A percentile compares a stretch with the other conserved stretches of the same genome.
Conservation (phyloP, 2,797 vertebrate species). For the Rhinichthys osculus region DNA sequence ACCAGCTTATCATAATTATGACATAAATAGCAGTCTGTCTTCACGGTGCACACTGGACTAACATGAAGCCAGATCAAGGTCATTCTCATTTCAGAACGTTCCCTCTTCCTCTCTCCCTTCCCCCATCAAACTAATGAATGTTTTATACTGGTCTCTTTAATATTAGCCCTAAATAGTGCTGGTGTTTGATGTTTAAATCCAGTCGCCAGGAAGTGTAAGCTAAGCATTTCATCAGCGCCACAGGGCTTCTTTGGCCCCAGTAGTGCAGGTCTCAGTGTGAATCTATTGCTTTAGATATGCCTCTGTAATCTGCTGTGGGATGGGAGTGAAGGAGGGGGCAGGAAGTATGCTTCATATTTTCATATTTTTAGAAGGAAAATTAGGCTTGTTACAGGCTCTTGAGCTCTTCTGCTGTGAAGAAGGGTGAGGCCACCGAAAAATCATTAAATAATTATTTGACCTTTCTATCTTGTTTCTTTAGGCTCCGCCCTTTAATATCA, state of each 20-base stretch:
- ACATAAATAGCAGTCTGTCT: conserved; percentile 33
- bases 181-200: conserved; percentile 66
- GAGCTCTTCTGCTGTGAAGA: conserved; percentile 18
- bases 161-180: conserved; percentile 60
- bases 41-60: conserved; percentile 26
- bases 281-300: conserved; percentile 56
- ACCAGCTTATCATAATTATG: conserved; percentile 9
- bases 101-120: conserved; percentile 45
- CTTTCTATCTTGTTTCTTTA: conserved; percentile 65
- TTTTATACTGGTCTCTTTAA: conserved; percentile 57
- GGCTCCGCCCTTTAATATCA: conserved; percentile 87
- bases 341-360: conserved; percentile 49
- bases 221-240: conserved; percentile 52
- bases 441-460: conserved; percentile 10
- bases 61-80: conserved; percentile 53
- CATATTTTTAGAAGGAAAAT: conserved; percentile 45
- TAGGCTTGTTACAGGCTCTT: conserved; percentile 26
- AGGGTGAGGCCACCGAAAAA: neutral
- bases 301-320: conserved; percentile 56
- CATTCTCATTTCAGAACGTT: conserved; percentile 54
- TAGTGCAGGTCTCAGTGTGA: conserved; percentile 54
- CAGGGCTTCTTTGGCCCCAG: conserved; percentile 54
- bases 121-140: conserved; percentile 63
- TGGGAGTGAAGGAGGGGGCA: conserved; percentile 47
- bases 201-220: conserved; percentile 60